These are phyloP conservation scores for Perccottus glenii DNA, from an alignment of 2,113 vertebrate genomes.

Conservation along the genomic window DNA sequence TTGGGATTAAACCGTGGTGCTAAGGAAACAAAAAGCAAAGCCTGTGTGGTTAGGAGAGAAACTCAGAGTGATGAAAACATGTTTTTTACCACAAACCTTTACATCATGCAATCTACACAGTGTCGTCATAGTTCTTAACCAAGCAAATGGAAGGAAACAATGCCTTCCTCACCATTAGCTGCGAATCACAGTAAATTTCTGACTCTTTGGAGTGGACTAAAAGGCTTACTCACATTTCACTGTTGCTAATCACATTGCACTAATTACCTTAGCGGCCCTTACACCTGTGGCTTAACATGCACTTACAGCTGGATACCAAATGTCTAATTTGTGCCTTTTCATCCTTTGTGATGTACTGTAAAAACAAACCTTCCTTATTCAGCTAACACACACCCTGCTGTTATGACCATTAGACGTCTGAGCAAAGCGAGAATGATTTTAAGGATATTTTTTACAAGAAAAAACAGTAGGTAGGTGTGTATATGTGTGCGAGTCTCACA, in stretches of 20 bases:
- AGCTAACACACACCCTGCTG: conserved; percentile 1
- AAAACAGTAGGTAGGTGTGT: no score
- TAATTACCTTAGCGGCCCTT: conserved; percentile 42
- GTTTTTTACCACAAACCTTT: conserved; percentile 26
- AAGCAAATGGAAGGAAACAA: not conserved
- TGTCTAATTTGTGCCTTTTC: conserved; percentile 5
- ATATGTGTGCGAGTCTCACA: no score
- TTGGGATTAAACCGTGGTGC: conserved; percentile 62
- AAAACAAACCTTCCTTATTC: not conserved
- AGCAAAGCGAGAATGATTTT: not conserved
- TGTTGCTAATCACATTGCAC: conserved; percentile 40
- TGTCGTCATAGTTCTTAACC: not conserved
- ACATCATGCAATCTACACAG: conserved; percentile 11
- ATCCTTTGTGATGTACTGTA: not conserved
- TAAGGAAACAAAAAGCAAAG: conserved; percentile 56
- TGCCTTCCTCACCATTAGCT: not conserved
- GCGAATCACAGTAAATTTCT: not conserved
- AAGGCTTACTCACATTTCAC: conserved; percentile 31
- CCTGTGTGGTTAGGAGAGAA: conserved; percentile 5
- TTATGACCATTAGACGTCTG: conserved; percentile 8
- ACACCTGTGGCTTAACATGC: conserved; percentile 28
- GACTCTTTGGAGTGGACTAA: conserved; percentile 1
- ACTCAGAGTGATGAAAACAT: conserved; percentile 41
- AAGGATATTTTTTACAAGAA: conserved; percentile 9
- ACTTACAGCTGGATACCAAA: conserved; percentile 34